Conservation (phyloP, 2,797 vertebrate species). For the Falco concolor region DNA sequence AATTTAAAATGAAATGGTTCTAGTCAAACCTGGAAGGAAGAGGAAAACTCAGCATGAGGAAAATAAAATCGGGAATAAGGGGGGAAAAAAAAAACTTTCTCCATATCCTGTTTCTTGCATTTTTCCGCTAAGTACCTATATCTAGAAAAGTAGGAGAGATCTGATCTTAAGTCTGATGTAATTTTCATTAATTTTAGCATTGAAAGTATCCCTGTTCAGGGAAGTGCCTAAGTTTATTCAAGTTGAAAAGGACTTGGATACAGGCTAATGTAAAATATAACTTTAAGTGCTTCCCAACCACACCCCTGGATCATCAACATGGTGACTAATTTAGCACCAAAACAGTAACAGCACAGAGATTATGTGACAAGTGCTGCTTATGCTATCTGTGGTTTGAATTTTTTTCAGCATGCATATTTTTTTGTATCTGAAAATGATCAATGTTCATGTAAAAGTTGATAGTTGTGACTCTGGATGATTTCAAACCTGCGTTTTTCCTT, state of each 20-base stretch:
- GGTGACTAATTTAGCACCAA: not conserved
- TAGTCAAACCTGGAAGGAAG: not conserved
- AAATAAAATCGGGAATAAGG: not conserved
- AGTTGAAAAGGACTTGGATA: not conserved
- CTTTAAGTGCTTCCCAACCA: not conserved
- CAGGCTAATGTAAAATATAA: not conserved
- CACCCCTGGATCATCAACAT: not conserved
- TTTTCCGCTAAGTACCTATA: not conserved
- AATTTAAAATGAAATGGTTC: not conserved
- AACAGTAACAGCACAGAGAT: not conserved
- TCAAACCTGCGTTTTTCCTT: not conserved
- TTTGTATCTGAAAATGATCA: not conserved
- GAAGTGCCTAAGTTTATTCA: not conserved
- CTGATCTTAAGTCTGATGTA: not conserved
- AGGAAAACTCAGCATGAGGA: not conserved
- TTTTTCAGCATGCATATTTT: not conserved
- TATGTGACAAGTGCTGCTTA: not conserved
- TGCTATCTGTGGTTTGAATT: not conserved
- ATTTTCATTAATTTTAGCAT: not conserved
- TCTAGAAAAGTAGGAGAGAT: not conserved
- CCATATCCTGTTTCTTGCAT: not conserved
- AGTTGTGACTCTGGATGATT: not conserved
- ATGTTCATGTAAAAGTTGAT: not conserved
- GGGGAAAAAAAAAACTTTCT: not conserved
- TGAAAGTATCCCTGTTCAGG: not conserved